phyloP scores from a whole-genome alignment of 2,113 vertebrate genomes.

The Hylia prasina region DNA sequence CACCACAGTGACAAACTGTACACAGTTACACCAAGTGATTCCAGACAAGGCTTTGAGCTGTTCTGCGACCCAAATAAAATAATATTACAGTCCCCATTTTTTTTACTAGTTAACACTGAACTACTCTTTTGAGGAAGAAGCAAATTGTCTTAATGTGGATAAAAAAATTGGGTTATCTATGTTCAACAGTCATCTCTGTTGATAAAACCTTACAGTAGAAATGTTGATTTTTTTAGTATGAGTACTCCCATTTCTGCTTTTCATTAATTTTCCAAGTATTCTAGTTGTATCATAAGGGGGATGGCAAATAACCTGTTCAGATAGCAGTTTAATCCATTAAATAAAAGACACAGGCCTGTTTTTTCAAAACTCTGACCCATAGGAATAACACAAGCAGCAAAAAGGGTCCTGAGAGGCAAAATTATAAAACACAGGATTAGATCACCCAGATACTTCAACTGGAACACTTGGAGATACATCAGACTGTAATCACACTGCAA shows the following conservation, averaged over 20 bases:
- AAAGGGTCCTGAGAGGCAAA: neutral
- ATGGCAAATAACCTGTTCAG: neutral
- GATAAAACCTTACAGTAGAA: neutral
- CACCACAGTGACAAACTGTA: neutral
- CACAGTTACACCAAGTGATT: neutral
- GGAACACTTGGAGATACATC: neutral
- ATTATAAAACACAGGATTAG: neutral
- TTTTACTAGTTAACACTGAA: too few species aligned
- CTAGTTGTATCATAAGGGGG: neutral
- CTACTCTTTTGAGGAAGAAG: neutral
- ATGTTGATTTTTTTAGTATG: neutral
- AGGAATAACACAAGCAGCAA: neutral
- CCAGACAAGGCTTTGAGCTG: neutral
- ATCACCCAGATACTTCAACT: neutral
- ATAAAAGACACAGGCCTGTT: neutral
- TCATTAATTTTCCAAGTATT: neutral
- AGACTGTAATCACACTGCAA: neutral
- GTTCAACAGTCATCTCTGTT: neutral
- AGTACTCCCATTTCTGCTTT: neutral
- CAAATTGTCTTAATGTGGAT: neutral
- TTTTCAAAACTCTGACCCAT: neutral
- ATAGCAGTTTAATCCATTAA: neutral
- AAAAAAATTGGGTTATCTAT: neutral
- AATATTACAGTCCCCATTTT: neutral
- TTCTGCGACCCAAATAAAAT: neutral